Evolutionary conservation across 2,888 invertebrate genomes (phyloP), one percentile per base, ranked within the genome.

Genomic region (Trissolcus brochymenae): DNA sequence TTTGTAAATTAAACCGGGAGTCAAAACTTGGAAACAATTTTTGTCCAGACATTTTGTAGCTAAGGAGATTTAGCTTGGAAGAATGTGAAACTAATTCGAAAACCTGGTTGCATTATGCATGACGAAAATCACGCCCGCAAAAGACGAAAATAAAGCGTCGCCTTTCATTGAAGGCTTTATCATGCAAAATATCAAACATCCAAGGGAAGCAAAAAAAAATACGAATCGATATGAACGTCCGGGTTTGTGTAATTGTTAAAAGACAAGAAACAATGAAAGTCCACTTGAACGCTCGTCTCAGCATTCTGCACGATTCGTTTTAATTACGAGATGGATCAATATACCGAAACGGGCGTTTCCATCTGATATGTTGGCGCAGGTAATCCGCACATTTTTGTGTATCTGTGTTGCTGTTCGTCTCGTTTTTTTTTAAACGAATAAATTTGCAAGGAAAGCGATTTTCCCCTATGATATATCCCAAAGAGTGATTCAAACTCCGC

Each of bases 331-430:
- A 55, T 41, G 71, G 72, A 77, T 77, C 77, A 73, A 77, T 77
- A 77, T 72, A 66, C 71, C 62, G 65, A 77, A 77, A 77, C 77
- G 77, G 72, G 72, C 76, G 72, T 71, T 77, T 72, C 72, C 70
- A 71, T 72, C 72, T 77, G 68, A 77, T 73, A 72, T 72, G 67
- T 76, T 64, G 61, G 62, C 67, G 67, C 67, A 72, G 72, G 67
- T 71, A 73, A 77, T 77, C 68, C 65, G 57, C 60, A 57, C 68
- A 72, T 65, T 65, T 61, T 68, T 51, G 55, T 50, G 60, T 77
- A 65, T 68, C 73, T 73, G 74, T 61, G 53, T 64, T 65, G 55
- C 60, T 54, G 29, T 29, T 66, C 50, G 65, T 75, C 70, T 64
- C 62, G 67, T 46, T 16, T 46, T 46, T 35, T 35, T 7, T 11